Evolutionary conservation across 2,797 vertebrate genomes (phyloP).

Genomic region (Labeo calbasu): DNA sequence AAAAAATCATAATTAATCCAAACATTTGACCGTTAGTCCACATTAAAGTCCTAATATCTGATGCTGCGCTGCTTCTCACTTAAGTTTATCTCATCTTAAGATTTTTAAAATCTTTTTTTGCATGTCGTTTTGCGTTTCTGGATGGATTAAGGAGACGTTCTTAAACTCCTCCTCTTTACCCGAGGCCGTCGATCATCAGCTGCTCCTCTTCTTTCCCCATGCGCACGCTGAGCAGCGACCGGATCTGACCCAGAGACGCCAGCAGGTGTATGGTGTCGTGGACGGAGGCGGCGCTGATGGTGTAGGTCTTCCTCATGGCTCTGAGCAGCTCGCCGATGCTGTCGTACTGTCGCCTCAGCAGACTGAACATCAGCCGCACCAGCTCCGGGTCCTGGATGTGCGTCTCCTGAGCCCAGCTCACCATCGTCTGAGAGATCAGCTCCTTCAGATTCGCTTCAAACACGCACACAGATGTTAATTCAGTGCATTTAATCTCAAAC

Average conservation of each 20-base stretch:
- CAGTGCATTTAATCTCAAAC: background rate
- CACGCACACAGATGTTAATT: background rate
- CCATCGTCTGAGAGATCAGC: slow-evolving; percentile 96
- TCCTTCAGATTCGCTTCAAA: slow-evolving; percentile 90
- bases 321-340: slow-evolving; percentile 93
- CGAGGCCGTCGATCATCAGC: slow-evolving; percentile 96
- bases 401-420: slow-evolving; percentile 95
- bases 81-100: too few relatives aligned
- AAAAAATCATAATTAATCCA: too few relatives aligned
- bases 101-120: too few relatives aligned
- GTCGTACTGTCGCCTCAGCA: slow-evolving; percentile 95
- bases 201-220: slow-evolving; percentile 98
- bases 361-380: slow-evolving; percentile 94
- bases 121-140: background rate
- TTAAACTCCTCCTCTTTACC: slow-evolving; percentile 70
- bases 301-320: slow-evolving; percentile 94
- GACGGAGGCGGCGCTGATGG: slow-evolving; percentile 91
- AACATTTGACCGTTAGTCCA: too few relatives aligned
- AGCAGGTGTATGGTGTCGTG: slow-evolving; percentile 92
- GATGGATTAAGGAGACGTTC: too few relatives aligned
- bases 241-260: slow-evolving; percentile 93
- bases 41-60: too few relatives aligned
- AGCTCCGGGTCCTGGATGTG: slow-evolving; percentile 93
- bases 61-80: too few relatives aligned
- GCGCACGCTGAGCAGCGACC: slow-evolving; percentile 93